Conservation (phyloP, 53 echinoderm and acorn worm species). For the Glandiceps talaboti region DNA sequence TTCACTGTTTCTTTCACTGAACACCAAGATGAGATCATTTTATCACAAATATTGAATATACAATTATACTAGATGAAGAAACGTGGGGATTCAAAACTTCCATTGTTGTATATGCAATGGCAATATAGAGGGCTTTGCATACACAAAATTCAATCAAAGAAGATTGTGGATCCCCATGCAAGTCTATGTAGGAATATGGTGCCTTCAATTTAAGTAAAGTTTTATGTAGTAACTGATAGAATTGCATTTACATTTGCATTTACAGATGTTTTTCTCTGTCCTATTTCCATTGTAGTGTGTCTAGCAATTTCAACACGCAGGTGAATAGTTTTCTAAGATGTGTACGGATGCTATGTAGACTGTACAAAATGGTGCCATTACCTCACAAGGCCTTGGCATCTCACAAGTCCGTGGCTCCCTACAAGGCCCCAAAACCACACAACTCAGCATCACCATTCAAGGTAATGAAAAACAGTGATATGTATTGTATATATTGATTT, state of each 20-base stretch:
- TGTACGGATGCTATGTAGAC: constrained; percentile 4
- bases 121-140: too few relatives aligned
- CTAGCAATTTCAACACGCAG: constrained; percentile 1
- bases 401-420: background rate
- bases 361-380: background rate
- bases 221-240: too few relatives aligned
- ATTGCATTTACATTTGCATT: too few relatives aligned
- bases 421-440: background rate
- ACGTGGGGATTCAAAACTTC: too few relatives aligned
- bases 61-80: background rate
- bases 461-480: too few relatives aligned
- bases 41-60: background rate
- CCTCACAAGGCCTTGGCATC: background rate
- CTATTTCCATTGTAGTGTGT: background rate
- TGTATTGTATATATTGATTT: too few relatives aligned
- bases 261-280: too few relatives aligned
- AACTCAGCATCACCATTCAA: background rate
- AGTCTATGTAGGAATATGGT: too few relatives aligned
- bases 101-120: too few relatives aligned
- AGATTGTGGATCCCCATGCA: too few relatives aligned
- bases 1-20: background rate
- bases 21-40: background rate
- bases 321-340: constrained; percentile 1
- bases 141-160: too few relatives aligned
- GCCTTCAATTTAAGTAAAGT: too few relatives aligned